Percentiles rank a stretch among this genome's conserved stretches.
phyloP scores from a whole-genome alignment of 2,888 invertebrate genomes.

The Drosophila maculinotata region DNA sequence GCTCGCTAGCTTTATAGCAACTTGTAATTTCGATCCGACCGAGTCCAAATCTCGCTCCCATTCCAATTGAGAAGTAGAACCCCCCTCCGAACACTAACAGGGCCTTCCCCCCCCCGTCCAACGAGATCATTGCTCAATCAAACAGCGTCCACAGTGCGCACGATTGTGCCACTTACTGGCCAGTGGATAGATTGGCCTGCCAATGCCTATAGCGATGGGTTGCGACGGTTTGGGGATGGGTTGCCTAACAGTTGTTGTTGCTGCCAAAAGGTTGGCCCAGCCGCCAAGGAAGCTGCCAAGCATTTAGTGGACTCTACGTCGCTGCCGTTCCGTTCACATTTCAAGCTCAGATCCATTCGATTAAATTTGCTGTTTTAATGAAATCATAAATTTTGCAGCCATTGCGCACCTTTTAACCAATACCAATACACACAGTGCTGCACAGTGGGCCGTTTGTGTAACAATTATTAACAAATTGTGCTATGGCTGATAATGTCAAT shows the following conservation, averaged over 20 bases:
- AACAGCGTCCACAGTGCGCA: constrained; percentile 73
- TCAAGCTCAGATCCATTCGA: constrained; percentile 59
- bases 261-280: constrained; percentile 14
- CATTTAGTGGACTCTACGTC: constrained; percentile 21
- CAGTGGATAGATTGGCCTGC: constrained; percentile 59
- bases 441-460: constrained; percentile 16
- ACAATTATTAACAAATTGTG: too few species aligned
- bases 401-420: constrained; percentile 41
- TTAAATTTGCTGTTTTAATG: constrained; percentile 78
- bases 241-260: constrained; percentile 14
- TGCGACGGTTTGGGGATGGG: constrained; percentile 42
- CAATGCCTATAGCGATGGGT: constrained; percentile 38
- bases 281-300: constrained; percentile 36
- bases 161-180: constrained; percentile 81
- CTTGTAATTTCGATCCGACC: constrained; percentile 62
- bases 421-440: constrained; percentile 11
- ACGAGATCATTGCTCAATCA: constrained; percentile 78
- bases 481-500: too few species aligned
- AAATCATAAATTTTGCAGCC: constrained; percentile 76
- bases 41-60: constrained; percentile 32
- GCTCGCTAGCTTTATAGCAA: constrained; percentile 55
- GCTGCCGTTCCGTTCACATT: constrained; percentile 54
- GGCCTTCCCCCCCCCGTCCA: constrained; percentile 10
- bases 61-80: constrained; percentile 55
- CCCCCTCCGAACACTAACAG: constrained; percentile 4